Percentiles rank a stretch among this genome's conserved stretches.
These are phyloP conservation scores for Drosophila pseudoobscura DNA, from an alignment of 1,140 invertebrate species.

Conservation along the genomic window DNA sequence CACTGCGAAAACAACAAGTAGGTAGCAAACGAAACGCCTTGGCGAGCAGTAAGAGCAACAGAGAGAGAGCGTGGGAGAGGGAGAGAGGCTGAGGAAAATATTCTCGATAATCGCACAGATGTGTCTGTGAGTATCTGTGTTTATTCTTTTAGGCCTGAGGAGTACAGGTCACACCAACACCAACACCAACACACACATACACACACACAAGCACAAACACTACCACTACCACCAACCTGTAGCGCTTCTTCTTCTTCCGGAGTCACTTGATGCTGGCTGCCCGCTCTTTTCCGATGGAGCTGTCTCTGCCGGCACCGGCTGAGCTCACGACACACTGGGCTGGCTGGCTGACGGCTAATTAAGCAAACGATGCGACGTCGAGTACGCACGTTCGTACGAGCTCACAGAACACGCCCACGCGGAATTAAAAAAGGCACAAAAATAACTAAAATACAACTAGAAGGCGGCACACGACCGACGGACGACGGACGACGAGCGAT, in stretches of 20 bases:
- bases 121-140: slow-evolving; percentile 2
- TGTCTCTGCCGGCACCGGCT: slow-evolving; percentile 10
- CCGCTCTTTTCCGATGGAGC: slow-evolving; percentile 4
- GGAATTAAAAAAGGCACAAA: slow-evolving; percentile 26
- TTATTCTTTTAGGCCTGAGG: slow-evolving; percentile 12
- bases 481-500: slow-evolving; percentile 2
- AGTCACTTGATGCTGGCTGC: slow-evolving; percentile 4
- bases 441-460: slow-evolving; percentile 13
- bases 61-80: slow-evolving; percentile 18
- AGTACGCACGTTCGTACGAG: too few relatives aligned
- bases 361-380: slow-evolving; percentile 13
- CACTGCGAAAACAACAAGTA: slow-evolving; percentile 46
- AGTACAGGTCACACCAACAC: not conserved
- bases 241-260: slow-evolving; percentile 37
- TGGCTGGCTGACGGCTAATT: slow-evolving; percentile 15
- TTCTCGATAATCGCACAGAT: slow-evolving; percentile 23
- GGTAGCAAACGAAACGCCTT: slow-evolving; percentile 18
- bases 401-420: slow-evolving; percentile 27
- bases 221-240: slow-evolving; percentile 59
- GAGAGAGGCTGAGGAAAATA: slow-evolving; percentile 17
- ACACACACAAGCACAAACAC: not conserved
- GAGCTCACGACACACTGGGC: slow-evolving; percentile 22
- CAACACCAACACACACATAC: not conserved
- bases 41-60: slow-evolving; percentile 8
- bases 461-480: slow-evolving; percentile 43